Base-by-base conservation (phyloP, 1,140 invertebrate genomes). In the Hermetia illucens region DNA sequence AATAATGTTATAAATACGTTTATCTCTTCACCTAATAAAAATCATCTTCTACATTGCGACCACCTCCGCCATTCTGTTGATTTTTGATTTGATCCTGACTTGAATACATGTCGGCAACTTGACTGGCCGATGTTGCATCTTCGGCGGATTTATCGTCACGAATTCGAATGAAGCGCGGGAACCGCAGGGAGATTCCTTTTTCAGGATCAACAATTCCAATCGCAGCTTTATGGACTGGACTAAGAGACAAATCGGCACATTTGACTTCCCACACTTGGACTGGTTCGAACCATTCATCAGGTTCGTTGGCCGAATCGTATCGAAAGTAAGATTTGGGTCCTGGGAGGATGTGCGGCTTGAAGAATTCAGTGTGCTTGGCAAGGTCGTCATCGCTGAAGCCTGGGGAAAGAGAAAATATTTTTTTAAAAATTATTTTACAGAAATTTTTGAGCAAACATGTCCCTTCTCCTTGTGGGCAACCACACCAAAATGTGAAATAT, bases 221-320 rank as follows among this genome's bases (percentile, higher is more conserved):
- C 3, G 81, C 94, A 38, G 95, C 95, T 54, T 69, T 74, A 58
- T 99, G 92, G 27, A 90, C 78, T 12, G 96, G 93, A 10, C 94
- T 98, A 18, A 98, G 71, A 5, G 92, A 97, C 17, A 99, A 71
- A 72, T 99, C 96, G 1, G 95, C 96, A 62, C 91, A 96, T 64
- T 97, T 97, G 6, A 98, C 76, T 70, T 99, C 96, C 93, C 94
- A 98, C 10, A 99, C 88, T 61, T 87, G 77, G 5, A 78, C 74
- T 3, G 89, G 69, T 46, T 90, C 84, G 62, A 98, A 93, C 94
- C 95, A 98, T 53, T 82, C 84, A 67, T 98, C 94, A 8, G 95
- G 90, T 47, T 79, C 72, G 36, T 82, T 67, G 20, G 68, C 66
- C 3, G 59, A 48, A 56, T 94, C 88, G 53, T 69, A 92, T 32